Conservation (phyloP, 2,113 vertebrate genomes). For the Myiozetetes cayanensis region DNA sequence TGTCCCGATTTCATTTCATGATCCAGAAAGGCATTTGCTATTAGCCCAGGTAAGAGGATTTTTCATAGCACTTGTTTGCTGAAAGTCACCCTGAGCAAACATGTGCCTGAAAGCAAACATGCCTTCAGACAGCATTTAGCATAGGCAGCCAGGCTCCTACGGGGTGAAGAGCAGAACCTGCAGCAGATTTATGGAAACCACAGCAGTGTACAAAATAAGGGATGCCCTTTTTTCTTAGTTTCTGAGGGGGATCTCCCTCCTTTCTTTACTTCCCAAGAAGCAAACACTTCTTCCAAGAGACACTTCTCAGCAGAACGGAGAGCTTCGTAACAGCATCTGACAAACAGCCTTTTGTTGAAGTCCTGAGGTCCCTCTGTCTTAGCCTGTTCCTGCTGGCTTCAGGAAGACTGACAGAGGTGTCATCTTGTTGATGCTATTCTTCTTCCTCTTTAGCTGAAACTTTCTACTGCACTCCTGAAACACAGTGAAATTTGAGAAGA, state of each 20-base stretch:
- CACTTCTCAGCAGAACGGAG: not conserved
- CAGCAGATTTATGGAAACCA: not conserved
- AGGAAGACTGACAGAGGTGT: not conserved
- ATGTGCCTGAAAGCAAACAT: not conserved
- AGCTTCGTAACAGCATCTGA: not conserved
- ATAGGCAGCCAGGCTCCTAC: not conserved
- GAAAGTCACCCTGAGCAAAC: conserved; percentile 36
- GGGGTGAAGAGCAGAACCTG: not conserved
- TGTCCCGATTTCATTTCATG: conserved; percentile 15
- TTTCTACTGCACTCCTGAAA: not conserved
- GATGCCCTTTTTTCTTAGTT: not conserved
- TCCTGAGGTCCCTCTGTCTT: not conserved
- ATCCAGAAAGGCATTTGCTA: not conserved
- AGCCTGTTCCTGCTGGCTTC: not conserved
- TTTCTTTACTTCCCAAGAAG: not conserved
- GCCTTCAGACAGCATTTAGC: not conserved
- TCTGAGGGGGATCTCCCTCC: not conserved
- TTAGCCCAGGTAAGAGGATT: conserved; percentile 22
- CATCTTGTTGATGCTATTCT: not conserved
- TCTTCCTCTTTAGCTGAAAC: not conserved
- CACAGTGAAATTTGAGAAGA: not conserved
- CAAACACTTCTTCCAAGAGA: not conserved
- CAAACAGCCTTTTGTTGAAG: not conserved
- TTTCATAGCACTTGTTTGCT: conserved; percentile 27
- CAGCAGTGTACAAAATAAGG: not conserved